Percentiles rank a stretch among this genome's conserved stretches.
These are phyloP conservation scores for Melanotaenia trifasciata DNA, from an alignment of 2,797 vertebrate species.

Conservation along the genomic window DNA sequence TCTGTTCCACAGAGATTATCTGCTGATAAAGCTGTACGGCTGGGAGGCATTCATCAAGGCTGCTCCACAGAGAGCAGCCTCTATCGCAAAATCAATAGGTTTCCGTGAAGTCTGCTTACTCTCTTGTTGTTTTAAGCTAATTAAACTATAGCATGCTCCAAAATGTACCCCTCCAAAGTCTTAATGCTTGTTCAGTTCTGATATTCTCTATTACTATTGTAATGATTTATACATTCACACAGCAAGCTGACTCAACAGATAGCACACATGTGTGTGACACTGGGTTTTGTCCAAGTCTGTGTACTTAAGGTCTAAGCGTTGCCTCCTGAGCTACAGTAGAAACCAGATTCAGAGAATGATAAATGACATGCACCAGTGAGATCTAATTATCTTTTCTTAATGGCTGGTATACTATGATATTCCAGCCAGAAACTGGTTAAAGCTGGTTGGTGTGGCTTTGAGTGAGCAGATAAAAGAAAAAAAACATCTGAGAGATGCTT, in stretches of 20 bases:
- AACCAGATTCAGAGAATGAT: slow-evolving; percentile 20
- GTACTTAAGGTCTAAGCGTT: background rate
- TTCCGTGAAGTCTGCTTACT: slow-evolving; percentile 60
- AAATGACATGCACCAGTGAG: slow-evolving; percentile 24
- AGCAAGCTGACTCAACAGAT: background rate
- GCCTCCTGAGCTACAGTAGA: slow-evolving; percentile 4
- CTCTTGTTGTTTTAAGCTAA: slow-evolving; percentile 63
- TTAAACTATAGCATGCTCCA: slow-evolving; percentile 38
- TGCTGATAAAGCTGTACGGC: slow-evolving; percentile 73
- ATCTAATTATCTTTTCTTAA: slow-evolving; percentile 45
- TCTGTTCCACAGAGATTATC: slow-evolving; percentile 40
- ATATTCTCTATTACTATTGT: background rate
- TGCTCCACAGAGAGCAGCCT: slow-evolving; percentile 49
- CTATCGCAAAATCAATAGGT: slow-evolving; percentile 74
- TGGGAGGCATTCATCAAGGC: slow-evolving; percentile 66
- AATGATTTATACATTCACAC: background rate
- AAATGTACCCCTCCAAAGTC: slow-evolving; percentile 24
- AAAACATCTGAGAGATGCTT: slow-evolving; percentile 33
- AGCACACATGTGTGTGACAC: background rate
- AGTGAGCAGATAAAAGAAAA: slow-evolving; percentile 13
- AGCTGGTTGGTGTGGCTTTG: slow-evolving; percentile 43
- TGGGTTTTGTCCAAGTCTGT: background rate
- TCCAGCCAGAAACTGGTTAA: slow-evolving; percentile 34
- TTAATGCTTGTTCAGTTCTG: background rate
- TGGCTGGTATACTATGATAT: slow-evolving; percentile 27